Conservation (phyloP, 2,797 vertebrate species). For the Cirrhinus molitorella region DNA sequence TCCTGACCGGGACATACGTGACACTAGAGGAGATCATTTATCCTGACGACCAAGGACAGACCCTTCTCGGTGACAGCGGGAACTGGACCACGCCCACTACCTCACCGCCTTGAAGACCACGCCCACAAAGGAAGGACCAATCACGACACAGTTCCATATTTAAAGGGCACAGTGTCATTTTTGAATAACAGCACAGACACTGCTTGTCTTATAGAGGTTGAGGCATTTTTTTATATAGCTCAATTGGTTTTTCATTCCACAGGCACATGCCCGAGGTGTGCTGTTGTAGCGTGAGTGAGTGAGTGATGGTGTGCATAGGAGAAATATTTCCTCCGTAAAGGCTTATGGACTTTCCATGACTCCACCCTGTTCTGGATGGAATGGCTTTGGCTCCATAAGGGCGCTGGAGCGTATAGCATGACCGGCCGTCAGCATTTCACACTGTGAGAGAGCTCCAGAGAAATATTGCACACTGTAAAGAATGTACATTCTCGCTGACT, state of each 20-base stretch:
- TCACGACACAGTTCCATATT: not conserved
- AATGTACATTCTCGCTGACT: constrained; percentile 28
- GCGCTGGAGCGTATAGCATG: not conserved
- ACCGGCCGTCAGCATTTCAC: constrained; percentile 17
- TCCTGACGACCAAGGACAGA: constrained; percentile 69
- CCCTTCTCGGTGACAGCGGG: constrained; percentile 54
- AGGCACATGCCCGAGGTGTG: constrained; percentile 20
- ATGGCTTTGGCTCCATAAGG: constrained; percentile 20
- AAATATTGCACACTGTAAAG: constrained; percentile 38
- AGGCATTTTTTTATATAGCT: constrained; percentile 11
- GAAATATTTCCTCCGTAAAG: not conserved
- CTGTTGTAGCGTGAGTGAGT: not conserved
- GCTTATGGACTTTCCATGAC: constrained; percentile 5
- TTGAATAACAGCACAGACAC: not conserved
- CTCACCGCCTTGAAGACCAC: constrained; percentile 41
- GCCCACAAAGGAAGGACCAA: constrained; percentile 1
- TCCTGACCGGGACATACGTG: constrained; percentile 85
- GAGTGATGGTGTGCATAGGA: not conserved
- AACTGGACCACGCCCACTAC: constrained; percentile 53
- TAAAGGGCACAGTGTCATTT: not conserved
- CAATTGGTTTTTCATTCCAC: constrained; percentile 42
- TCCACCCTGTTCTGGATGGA: constrained; percentile 26
- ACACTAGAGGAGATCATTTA: constrained; percentile 85
- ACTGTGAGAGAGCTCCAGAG: not conserved
- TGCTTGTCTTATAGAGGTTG: not conserved